Evolutionary conservation across 2,113 vertebrate genomes (phyloP), one percentile per base, ranked within the genome.

Genomic region (Dasyprocta punctata): DNA sequence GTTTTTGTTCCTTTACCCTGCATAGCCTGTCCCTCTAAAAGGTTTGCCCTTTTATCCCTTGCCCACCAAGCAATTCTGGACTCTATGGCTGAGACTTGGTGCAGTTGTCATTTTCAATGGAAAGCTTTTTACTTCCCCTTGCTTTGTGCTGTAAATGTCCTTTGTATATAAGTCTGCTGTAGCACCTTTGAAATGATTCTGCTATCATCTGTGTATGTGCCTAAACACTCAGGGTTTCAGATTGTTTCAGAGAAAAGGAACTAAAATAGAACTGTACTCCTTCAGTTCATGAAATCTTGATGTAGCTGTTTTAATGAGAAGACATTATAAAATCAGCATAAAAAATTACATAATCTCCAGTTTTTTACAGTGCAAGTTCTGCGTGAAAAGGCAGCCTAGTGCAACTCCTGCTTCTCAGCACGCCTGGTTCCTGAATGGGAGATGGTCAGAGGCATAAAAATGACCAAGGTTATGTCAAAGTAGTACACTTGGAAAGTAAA

Each of bases 311-410:
- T 94, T 69, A 90, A 82, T 49, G 22, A 96, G 5, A 86, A 81
- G 6, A 61, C 4, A 75, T 81, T 92, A 65, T 54, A 92, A 96
- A 95, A 88, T 75, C 3, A 58, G 9, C 65, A 88, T 90, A 84
- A 95, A 94, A 93, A 82, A 49, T 28, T 58, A 87, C 63, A 93
- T 75, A 71, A 84, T 85, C 88, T 63, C 20, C 30, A 65, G 6
- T 1, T 71, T 36, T 94, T 75, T 56, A 20, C 5, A 41, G 52
- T 88, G 2, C 38, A 92, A 61, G 33, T 33, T 71, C 13, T 4
- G 3, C 61, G 41, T 7, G 82, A 95, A 95, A 89, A 60, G 13
- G 11, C 41, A 87, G 22, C 77, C 20, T 63, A 87, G 49, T 60
- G 6, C 8, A 22, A 56, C 44, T 90, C 19, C 28, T 65, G 14